These are phyloP conservation scores for Ectobius pallidus DNA, from an alignment of 2,888 invertebrate genomes.

Conservation along the genomic window DNA sequence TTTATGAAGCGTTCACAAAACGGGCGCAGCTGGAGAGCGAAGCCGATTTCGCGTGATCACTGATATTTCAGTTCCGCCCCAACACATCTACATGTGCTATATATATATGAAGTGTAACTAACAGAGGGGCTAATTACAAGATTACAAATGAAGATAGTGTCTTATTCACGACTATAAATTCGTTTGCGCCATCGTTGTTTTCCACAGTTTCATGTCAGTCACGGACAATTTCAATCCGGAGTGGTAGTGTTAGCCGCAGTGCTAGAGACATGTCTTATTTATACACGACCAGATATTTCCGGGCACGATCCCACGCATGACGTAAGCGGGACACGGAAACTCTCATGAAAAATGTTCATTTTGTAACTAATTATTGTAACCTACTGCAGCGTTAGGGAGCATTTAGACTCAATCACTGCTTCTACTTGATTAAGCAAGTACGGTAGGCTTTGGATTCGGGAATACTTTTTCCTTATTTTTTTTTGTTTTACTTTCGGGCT, in stretches of 20 bases:
- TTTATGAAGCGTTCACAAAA: constrained; percentile 14
- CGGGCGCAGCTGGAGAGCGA: neutral
- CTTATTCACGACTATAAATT: constrained; percentile 35
- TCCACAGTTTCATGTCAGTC: constrained; percentile 11
- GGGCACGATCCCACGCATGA: neutral
- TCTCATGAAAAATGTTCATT: neutral
- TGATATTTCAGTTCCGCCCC: constrained; percentile 22
- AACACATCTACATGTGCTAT: constrained; percentile 18
- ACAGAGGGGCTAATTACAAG: constrained; percentile 34
- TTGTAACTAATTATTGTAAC: too few relatives aligned
- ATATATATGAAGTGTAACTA: constrained; percentile 28
- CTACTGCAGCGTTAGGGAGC: too few relatives aligned
- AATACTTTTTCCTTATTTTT: too few relatives aligned
- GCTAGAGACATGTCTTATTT: neutral
- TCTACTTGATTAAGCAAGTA: too few relatives aligned
- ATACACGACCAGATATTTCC: constrained; percentile 1
- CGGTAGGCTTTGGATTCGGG: too few relatives aligned
- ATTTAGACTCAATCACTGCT: too few relatives aligned
- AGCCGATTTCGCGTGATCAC: constrained; percentile 25
- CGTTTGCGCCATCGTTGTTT: constrained; percentile 21
- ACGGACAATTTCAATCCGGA: neutral
- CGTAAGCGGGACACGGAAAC: neutral
- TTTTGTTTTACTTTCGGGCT: too few relatives aligned
- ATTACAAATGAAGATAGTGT: constrained; percentile 38
- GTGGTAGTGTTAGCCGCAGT: constrained; percentile 6